Evolutionary conservation across 2,888 invertebrate genomes (phyloP), one percentile per base, ranked within the genome.

Genomic region (Coelopa pilipes): DNA sequence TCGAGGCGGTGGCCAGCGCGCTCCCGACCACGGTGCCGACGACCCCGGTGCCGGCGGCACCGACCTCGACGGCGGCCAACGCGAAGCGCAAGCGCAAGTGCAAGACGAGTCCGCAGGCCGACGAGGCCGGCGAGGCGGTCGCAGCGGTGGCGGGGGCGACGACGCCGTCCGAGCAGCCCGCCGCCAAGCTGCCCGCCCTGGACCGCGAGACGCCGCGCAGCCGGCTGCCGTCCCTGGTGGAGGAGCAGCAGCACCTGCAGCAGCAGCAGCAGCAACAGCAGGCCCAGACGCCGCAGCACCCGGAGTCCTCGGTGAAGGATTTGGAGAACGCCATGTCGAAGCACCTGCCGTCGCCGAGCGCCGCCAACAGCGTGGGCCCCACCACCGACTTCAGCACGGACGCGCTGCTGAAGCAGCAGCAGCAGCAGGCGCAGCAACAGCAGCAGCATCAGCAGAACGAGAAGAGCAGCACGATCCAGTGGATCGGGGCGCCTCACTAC

Each of bases 261-360:
- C 77, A 74, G 12, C 77, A 77, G 11, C 74, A 76, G 0, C 73
- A 78, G n/a, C 73, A 73, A 11, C 72, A 74, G 13, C 74, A 72
- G 13, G 76, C 74, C 13, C 78, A 76, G 19, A 78, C 74, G 34
- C 75, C 78, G 70, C 79, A 80, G 68, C 83, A 86, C 83, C 74
- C 85, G 72, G 82, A 88, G 81, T 84, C 84, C 0, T 86, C 87
- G 11, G 87, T 87, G 0, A 96, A 96, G 87, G 97, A 97, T 82
- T 89, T 98, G 80, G 97, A 98, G 87, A 96, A 97, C 83, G 97
- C 96, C 63, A 98, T 98, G 97, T 97, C 97, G 21, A 97, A 97
- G 84, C 97, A 97, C 89, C 89, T 98, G 74, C 95, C 95, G 3
- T 90, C 90, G 45, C 90, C 90, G 11, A 79, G 79, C 11, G 78